phyloP scores from a whole-genome alignment of 2,888 invertebrate genomes.

The Chloromyia formosa region DNA sequence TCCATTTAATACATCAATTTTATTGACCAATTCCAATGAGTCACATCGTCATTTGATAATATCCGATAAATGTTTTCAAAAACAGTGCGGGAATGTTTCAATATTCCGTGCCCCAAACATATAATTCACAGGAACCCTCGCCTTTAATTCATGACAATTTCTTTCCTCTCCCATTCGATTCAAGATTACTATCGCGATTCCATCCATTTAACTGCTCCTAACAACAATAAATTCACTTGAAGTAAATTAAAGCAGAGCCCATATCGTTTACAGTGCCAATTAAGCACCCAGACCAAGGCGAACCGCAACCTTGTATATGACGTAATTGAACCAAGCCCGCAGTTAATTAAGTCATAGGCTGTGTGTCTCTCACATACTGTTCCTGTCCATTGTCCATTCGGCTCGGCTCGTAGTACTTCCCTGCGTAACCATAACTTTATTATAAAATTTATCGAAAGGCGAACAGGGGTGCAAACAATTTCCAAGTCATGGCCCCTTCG shows the following conservation, averaged over 20 bases:
- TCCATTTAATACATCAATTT: too few relatives aligned
- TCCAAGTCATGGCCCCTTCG: neutral
- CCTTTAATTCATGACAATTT: neutral
- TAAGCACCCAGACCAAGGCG: neutral
- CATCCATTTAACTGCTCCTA: neutral
- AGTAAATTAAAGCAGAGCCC: slow-evolving; percentile 1
- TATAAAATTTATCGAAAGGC: neutral
- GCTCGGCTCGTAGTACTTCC: neutral
- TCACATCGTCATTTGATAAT: too few relatives aligned
- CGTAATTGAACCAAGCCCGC: neutral
- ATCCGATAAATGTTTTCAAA: too few relatives aligned
- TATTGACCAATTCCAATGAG: too few relatives aligned
- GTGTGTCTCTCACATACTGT: neutral
- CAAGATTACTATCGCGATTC: neutral
- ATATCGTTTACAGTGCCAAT: slow-evolving; percentile 4
- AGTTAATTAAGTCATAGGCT: slow-evolving; percentile 3
- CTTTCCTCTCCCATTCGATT: neutral
- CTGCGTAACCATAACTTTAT: neutral
- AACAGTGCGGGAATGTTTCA: too few relatives aligned
- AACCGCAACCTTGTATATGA: neutral
- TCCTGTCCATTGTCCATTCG: neutral
- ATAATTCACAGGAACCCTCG: neutral
- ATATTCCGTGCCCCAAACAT: too few relatives aligned
- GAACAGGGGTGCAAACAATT: neutral
- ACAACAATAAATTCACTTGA: neutral